phyloP scores from a whole-genome alignment of 1,140 invertebrate genomes.

The Mactra quadrangularis region DNA sequence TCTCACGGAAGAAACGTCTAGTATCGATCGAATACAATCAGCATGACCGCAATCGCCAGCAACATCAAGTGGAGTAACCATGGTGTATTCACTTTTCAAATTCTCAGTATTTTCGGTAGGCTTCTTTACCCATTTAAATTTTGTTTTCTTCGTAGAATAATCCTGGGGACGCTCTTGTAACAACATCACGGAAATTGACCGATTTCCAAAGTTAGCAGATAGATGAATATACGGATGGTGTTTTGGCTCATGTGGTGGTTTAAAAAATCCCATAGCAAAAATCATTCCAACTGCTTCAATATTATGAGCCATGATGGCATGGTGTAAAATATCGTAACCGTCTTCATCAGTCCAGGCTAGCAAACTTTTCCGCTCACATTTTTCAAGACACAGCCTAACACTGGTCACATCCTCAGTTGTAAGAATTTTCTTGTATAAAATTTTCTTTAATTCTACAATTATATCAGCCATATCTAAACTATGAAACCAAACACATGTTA shows the following conservation, averaged over 20 bases:
- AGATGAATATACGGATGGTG: slow-evolving; percentile 73
- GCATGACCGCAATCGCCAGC: slow-evolving; percentile 72
- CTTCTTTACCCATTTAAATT: slow-evolving; percentile 20
- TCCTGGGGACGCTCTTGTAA: slow-evolving; percentile 74
- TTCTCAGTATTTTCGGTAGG: slow-evolving; percentile 13
- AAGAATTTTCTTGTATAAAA: slow-evolving; percentile 26
- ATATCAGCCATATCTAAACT: slow-evolving; percentile 2
- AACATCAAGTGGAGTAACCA: slow-evolving; percentile 71
- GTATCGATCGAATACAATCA: slow-evolving; percentile 71
- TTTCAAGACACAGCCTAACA: slow-evolving; percentile 50
- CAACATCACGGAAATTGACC: slow-evolving; percentile 69
- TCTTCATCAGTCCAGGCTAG: slow-evolving; percentile 67
- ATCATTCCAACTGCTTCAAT: slow-evolving; percentile 70
- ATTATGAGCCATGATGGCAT: slow-evolving; percentile 75
- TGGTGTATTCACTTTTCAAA: not conserved
- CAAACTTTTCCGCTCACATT: slow-evolving; percentile 52
- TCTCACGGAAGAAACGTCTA: slow-evolving; percentile 67
- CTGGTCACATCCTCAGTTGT: slow-evolving; percentile 54
- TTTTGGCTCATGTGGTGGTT: slow-evolving; percentile 73
- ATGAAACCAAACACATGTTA: no score
- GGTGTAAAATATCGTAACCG: slow-evolving; percentile 73
- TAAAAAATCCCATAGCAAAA: slow-evolving; percentile 74
- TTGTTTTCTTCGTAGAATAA: slow-evolving; percentile 59
- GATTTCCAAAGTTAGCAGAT: slow-evolving; percentile 70
- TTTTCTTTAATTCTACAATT: slow-evolving; percentile 12